Percentiles rank a stretch among this genome's conserved stretches.
These are phyloP conservation scores for Orthosia incerta DNA, from an alignment of 2,888 invertebrate genomes.

Conservation along the genomic window DNA sequence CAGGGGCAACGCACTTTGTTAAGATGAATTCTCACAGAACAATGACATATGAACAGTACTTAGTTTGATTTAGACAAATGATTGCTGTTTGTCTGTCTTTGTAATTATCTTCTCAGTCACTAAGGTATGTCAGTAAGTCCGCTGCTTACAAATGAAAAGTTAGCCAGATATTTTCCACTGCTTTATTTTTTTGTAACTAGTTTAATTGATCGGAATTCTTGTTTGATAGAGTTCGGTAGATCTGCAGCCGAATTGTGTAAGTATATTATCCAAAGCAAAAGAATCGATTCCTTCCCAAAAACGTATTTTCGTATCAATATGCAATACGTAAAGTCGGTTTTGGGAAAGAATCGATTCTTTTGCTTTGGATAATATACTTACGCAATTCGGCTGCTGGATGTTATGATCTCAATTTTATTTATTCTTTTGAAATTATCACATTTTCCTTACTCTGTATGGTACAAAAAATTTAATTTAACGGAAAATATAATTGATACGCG, in stretches of 20 bases:
- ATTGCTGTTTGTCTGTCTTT: constrained; percentile 6
- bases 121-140: neutral
- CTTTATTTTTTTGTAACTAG: neutral
- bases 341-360: too few relatives aligned
- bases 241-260: too few relatives aligned
- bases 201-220: neutral
- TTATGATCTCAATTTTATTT: neutral
- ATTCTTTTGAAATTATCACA: neutral
- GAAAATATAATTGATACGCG: too few relatives aligned
- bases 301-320: too few relatives aligned
- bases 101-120: constrained; percentile 12
- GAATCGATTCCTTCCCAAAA: too few relatives aligned
- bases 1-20: constrained; percentile 71
- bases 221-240: neutral
- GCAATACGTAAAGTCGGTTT: too few relatives aligned
- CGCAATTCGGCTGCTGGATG: too few relatives aligned
- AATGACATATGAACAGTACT: constrained; percentile 15
- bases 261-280: too few relatives aligned
- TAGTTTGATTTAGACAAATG: constrained; percentile 31
- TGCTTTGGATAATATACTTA: too few relatives aligned
- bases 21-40: constrained; percentile 44
- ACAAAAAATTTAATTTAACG: neutral
- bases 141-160: neutral
- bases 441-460: neutral
- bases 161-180: neutral